phyloP scores from a whole-genome alignment of 1,140 invertebrate species.

The Listronotus bonariensis region DNA sequence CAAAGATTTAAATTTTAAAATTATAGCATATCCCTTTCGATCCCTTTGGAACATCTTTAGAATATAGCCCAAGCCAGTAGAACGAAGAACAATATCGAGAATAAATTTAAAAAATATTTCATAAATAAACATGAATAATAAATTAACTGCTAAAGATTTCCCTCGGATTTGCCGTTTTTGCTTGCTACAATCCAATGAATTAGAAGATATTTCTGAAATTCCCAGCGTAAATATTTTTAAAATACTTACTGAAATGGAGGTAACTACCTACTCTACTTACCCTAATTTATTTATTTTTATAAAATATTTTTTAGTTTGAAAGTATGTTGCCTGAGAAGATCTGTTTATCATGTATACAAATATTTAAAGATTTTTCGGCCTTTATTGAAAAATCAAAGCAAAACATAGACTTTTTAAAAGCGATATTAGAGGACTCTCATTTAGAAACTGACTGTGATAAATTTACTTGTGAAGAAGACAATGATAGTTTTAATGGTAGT shows the following conservation, averaged over 20 bases:
- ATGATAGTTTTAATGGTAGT: neutral
- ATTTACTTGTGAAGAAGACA: neutral
- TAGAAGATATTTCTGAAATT: constrained; percentile 5
- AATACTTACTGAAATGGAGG: constrained; percentile 11
- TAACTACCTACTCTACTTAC: neutral
- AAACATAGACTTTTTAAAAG: constrained; percentile 7
- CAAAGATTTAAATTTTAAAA: too few relatives aligned
- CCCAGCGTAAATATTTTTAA: constrained; percentile 7
- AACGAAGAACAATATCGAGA: too few relatives aligned
- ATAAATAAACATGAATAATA: neutral
- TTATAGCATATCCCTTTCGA: too few relatives aligned
- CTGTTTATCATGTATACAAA: constrained; percentile 12
- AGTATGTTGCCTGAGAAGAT: constrained; percentile 19
- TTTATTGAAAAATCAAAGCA: constrained; percentile 15
- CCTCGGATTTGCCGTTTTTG: constrained; percentile 11
- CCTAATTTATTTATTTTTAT: neutral
- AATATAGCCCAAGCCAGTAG: too few relatives aligned
- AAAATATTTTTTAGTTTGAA: constrained; percentile 6
- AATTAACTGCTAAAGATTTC: constrained; percentile 8
- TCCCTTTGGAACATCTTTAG: too few relatives aligned
- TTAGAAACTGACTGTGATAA: constrained; percentile 1
- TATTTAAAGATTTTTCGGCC: constrained; percentile 9
- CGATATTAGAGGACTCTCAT: neutral
- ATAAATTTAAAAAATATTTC: too few relatives aligned
- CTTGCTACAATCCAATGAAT: constrained; percentile 3